These are phyloP conservation scores for Perognathus longimembris DNA, from an alignment of 2,113 vertebrate genomes.

Conservation along the genomic window DNA sequence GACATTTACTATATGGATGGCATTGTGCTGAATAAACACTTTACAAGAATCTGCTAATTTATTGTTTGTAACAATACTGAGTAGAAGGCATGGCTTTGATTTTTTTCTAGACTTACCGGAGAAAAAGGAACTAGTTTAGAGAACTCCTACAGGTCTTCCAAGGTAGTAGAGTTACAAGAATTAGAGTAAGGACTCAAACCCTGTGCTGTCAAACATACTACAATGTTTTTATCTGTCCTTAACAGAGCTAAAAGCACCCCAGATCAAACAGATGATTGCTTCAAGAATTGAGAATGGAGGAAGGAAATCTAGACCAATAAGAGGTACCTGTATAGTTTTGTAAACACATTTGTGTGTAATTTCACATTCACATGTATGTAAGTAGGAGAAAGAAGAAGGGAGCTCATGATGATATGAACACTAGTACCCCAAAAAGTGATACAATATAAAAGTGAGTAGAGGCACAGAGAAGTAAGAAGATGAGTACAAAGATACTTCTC, in stretches of 20 bases:
- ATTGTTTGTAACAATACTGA: neutral
- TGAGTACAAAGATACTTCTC: neutral
- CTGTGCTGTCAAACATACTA: neutral
- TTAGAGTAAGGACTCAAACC: neutral
- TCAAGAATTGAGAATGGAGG: neutral
- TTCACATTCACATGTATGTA: neutral
- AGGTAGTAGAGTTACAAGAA: neutral
- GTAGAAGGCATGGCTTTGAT: neutral
- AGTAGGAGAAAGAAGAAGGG: neutral
- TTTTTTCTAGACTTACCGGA: neutral
- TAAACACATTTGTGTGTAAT: neutral
- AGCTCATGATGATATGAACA: neutral
- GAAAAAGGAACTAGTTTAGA: neutral
- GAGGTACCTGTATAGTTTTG: neutral
- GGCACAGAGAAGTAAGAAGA: neutral
- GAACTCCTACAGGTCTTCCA: constrained; percentile 15
- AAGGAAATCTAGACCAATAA: neutral
- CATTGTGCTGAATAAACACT: neutral
- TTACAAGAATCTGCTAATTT: constrained; percentile 21
- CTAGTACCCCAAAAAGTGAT: neutral
- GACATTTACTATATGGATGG: neutral
- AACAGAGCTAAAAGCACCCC: neutral
- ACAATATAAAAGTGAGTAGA: neutral
- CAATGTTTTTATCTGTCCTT: neutral
- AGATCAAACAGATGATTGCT: neutral